Evolutionary conservation across 2,888 invertebrate genomes (phyloP), one percentile per base, ranked within the genome.

Genomic region (Vesta saturnalis): DNA sequence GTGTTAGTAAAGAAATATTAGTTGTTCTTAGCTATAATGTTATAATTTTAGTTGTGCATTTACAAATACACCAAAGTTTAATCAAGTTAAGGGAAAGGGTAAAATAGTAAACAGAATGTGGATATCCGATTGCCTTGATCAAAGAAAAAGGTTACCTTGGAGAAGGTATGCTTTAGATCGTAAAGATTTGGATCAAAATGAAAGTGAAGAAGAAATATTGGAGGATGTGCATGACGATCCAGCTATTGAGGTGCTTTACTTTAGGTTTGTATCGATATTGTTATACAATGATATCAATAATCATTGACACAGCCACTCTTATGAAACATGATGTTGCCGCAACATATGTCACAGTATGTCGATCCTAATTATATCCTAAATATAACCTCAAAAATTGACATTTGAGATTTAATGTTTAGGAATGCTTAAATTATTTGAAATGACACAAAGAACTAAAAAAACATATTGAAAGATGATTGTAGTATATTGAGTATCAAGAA

Each of bases 51-150:
- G 96, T 52, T 96, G 96, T 85, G 96, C 96, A 10, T 96, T 95
- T 84, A 85, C 89, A 3, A 94, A 94, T 82, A 96, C 96, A 3
- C 97, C 96, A 2, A 96, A 96, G 83, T 92, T 92, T 81, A 88
- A 89, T 59, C 89, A 92, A 83, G 92, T 92, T 1, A 87, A 86
- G 74, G 88, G 89, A 1, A 87, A 87, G 68, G 86, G 88, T 1
- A 89, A 89, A 67, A 93, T 91, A 64, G 91, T 92, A 1, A 88
- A 82, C 18, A 90, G 88, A 72, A 87, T 87, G n/a, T 96, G 96
- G 96, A 85, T 96, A 67, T 86, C 87, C 71, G 89, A 89, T 67
- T 91, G 92, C 76, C 84, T 88, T 75, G 80, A 77, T 12, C 83
- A 87, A 60, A 86, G 89, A 64, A 90, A 89, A 76, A 85, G 87